These are phyloP conservation scores for Microctenopoma stevenorrisi DNA, from an alignment of 2,797 vertebrate species.

Conservation along the genomic window DNA sequence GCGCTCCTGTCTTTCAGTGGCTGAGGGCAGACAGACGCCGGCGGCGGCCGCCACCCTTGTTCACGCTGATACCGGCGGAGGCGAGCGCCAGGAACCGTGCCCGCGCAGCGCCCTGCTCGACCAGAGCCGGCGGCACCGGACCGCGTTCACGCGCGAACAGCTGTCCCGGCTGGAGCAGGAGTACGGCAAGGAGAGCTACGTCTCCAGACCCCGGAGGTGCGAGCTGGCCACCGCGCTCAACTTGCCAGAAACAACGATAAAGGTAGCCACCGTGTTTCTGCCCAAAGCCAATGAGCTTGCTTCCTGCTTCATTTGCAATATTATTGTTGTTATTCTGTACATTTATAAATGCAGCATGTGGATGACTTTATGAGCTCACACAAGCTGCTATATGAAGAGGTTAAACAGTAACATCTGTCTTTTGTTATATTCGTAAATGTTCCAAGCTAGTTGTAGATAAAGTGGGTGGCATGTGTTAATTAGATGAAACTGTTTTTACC, in stretches of 20 bases:
- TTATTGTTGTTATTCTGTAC: too few relatives aligned
- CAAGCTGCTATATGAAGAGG: too few relatives aligned
- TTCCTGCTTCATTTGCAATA: too few relatives aligned
- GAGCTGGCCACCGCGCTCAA: constrained; percentile 78
- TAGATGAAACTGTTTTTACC: too few relatives aligned
- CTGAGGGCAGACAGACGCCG: constrained; percentile 75
- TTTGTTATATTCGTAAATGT: too few relatives aligned
- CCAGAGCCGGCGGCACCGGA: constrained; percentile 82
- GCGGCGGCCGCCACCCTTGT: constrained; percentile 47
- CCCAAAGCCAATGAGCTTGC: too few relatives aligned
- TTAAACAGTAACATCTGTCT: too few relatives aligned
- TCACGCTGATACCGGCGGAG: constrained; percentile 49
- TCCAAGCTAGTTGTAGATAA: too few relatives aligned
- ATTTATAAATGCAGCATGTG: too few relatives aligned
- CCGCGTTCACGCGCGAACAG: constrained; percentile 85
- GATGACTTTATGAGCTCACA: too few relatives aligned
- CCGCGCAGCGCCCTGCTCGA: constrained; percentile 72
- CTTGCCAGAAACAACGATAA: constrained; percentile 78
- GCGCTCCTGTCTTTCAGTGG: constrained; percentile 57
- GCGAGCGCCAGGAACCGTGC: constrained; percentile 68
- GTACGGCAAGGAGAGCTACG: constrained; percentile 83
- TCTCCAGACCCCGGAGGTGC: constrained; percentile 79
- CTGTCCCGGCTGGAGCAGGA: constrained; percentile 83
- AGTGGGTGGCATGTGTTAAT: too few relatives aligned
- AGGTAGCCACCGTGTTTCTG: constrained; percentile 51